A percentile compares a stretch with the other conserved stretches of the same genome.
phyloP scores from a whole-genome alignment of 2,797 vertebrate genomes.

The Rhodeus uyekii region DNA sequence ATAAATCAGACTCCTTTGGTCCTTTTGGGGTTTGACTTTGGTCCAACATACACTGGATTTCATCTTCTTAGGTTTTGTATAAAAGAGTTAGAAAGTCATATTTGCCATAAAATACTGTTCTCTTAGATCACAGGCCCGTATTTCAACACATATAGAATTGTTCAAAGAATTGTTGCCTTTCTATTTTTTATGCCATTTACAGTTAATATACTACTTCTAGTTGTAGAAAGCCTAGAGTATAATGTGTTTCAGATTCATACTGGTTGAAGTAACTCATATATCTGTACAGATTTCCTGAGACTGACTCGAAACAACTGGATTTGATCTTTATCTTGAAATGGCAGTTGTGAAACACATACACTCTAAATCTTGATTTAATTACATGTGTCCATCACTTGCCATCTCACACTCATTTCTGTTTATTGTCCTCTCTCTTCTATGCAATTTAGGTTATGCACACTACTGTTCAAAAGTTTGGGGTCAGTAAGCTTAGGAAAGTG shows the following conservation, averaged over 20 bases:
- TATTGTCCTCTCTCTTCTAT: background rate
- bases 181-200: conserved; percentile 27
- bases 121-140: conserved; percentile 39
- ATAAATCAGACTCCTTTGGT: conserved; percentile 56
- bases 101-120: conserved; percentile 38
- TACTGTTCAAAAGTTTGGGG: background rate
- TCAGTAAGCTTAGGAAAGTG: background rate
- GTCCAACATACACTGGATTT: conserved; percentile 51
- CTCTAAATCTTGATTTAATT: conserved; percentile 7
- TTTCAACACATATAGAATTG: conserved; percentile 53
- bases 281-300: conserved; percentile 6
- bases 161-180: conserved; percentile 25
- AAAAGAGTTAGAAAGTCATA: conserved; percentile 51
- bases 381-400: background rate
- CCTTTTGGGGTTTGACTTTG: conserved; percentile 58
- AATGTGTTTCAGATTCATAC: conserved; percentile 1
- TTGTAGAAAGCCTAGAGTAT: conserved; percentile 18
- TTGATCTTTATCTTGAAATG: background rate
- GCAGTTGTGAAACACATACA: background rate
- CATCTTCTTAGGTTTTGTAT: conserved; percentile 32
- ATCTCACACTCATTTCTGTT: background rate
- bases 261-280: conserved; percentile 6
- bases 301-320: background rate
- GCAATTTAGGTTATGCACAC: background rate
- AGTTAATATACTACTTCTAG: conserved; percentile 31